A percentile compares a stretch with the other conserved stretches of the same genome.
phyloP scores from a whole-genome alignment of 2,888 invertebrate genomes.

The Cheiracanthium punctorium region DNA sequence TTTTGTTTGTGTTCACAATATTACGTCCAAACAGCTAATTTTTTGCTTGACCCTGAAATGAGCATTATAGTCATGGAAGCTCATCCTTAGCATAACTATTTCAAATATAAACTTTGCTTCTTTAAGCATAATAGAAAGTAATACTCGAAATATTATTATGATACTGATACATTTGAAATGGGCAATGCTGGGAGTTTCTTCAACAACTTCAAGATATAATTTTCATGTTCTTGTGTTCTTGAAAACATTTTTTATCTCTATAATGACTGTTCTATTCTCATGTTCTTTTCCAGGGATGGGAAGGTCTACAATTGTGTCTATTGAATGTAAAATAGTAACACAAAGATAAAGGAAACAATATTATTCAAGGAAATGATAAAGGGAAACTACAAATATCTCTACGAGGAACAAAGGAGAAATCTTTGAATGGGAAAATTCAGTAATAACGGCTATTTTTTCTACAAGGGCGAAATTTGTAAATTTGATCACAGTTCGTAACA shows the following conservation, averaged over 20 bases:
- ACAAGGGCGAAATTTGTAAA: conserved; percentile 3
- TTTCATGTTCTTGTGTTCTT: too few relatives aligned
- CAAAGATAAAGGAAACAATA: neutral
- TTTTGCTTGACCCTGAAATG: too few relatives aligned
- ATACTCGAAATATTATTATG: too few relatives aligned
- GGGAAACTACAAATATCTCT: neutral
- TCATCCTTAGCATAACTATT: too few relatives aligned
- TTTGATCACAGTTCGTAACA: neutral
- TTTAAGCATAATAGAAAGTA: too few relatives aligned
- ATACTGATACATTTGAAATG: too few relatives aligned
- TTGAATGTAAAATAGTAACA: neutral
- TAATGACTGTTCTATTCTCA: neutral
- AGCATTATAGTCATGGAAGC: too few relatives aligned
- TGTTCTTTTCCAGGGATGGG: neutral
- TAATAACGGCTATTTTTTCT: neutral
- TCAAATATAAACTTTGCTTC: too few relatives aligned
- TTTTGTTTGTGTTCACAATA: too few relatives aligned
- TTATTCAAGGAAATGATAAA: neutral
- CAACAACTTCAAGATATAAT: too few relatives aligned
- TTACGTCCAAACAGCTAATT: too few relatives aligned
- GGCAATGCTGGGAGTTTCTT: too few relatives aligned
- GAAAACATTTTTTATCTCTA: neutral
- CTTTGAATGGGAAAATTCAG: neutral
- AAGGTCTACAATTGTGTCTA: neutral
- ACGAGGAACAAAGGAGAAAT: conserved; percentile 1